These are phyloP conservation scores for Sarcophaga subvicina DNA, from an alignment of 2,888 invertebrate species.

Conservation along the genomic window DNA sequence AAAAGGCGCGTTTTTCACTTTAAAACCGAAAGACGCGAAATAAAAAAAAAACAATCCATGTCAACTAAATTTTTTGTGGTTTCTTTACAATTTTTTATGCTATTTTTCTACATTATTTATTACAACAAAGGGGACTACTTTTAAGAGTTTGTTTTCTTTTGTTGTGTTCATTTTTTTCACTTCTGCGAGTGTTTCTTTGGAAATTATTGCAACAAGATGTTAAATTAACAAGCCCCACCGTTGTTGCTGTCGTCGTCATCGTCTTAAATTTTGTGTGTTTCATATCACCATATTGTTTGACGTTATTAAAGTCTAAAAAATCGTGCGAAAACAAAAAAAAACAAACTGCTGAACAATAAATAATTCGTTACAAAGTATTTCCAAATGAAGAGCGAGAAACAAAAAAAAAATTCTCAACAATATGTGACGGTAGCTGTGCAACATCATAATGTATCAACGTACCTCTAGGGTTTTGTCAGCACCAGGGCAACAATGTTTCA, in stretches of 20 bases:
- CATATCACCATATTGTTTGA: slow-evolving; percentile 46
- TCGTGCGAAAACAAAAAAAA: slow-evolving; percentile 19
- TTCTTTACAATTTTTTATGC: slow-evolving; percentile 35
- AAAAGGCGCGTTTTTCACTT: slow-evolving; percentile 37
- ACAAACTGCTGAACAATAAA: background rate
- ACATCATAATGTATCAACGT: background rate
- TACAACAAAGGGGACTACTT: slow-evolving; percentile 36
- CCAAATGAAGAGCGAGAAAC: slow-evolving; percentile 19
- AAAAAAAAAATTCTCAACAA: slow-evolving; percentile 22
- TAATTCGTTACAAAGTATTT: slow-evolving; percentile 39
- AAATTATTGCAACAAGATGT: slow-evolving; percentile 63
- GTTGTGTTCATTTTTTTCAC: background rate
- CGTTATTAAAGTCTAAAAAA: slow-evolving; percentile 28
- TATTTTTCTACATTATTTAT: slow-evolving; percentile 20
- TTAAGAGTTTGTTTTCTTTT: background rate
- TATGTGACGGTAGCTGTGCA: background rate
- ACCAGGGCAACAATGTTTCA: slow-evolving; percentile 60
- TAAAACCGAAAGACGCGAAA: slow-evolving; percentile 1
- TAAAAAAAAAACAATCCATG: slow-evolving; percentile 52
- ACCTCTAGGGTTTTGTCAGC: slow-evolving; percentile 43
- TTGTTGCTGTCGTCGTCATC: slow-evolving; percentile 22
- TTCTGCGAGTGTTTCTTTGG: slow-evolving; percentile 29
- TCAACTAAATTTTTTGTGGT: slow-evolving; percentile 65
- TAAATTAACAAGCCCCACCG: slow-evolving; percentile 60
- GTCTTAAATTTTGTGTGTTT: background rate